A percentile compares a stretch with the other conserved stretches of the same genome.
Conservation (phyloP, 2,797 vertebrate genomes). For the Phaenicophaeus curvirostris region DNA sequence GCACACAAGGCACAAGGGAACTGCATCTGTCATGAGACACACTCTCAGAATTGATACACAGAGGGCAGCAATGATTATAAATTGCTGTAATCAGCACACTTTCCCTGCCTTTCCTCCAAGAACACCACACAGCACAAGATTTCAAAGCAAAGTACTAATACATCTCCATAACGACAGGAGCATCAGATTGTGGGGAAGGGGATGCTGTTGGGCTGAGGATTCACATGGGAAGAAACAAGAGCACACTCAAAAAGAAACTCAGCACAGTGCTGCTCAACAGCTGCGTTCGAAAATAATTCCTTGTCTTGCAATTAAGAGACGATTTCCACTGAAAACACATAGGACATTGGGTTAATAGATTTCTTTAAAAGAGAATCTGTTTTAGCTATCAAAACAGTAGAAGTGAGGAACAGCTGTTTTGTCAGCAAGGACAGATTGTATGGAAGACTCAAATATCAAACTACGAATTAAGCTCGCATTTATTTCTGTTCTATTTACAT, state of each 20-base stretch:
- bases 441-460: slow-evolving; percentile 71
- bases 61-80: neutral
- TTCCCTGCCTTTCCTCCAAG: neutral
- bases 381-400: slow-evolving; percentile 75
- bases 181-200: neutral
- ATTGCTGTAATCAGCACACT: neutral
- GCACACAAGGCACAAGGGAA: neutral
- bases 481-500: slow-evolving; percentile 78
- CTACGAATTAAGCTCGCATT: slow-evolving; percentile 64
- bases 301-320: slow-evolving; percentile 73
- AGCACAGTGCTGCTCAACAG: slow-evolving; percentile 42
- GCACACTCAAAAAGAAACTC: neutral
- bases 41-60: neutral
- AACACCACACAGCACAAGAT: neutral
- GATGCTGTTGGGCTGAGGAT: neutral
- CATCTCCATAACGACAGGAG: neutral
- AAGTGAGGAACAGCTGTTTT: slow-evolving; percentile 78
- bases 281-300: slow-evolving; percentile 68
- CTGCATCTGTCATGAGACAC: neutral
- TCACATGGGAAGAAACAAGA: neutral
- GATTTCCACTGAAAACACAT: slow-evolving; percentile 69
- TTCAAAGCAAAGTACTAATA: neutral
- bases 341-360: slow-evolving; percentile 79
- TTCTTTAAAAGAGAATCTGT: slow-evolving; percentile 76
- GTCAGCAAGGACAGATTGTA: slow-evolving; percentile 76